phyloP scores from a whole-genome alignment of 2,113 vertebrate genomes.

The Microcebus murinus region DNA sequence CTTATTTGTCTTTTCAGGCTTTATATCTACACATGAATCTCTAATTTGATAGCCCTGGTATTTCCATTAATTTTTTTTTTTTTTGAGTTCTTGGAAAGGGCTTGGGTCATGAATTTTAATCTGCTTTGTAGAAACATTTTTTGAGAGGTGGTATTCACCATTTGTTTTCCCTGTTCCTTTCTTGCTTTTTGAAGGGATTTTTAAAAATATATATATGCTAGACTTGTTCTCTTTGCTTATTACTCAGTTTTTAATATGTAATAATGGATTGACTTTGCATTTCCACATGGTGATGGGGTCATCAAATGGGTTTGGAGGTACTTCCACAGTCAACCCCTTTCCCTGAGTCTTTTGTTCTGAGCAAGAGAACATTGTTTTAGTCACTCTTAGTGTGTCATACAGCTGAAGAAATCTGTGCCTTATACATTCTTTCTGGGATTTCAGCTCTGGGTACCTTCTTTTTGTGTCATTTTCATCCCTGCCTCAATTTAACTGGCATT shows the following conservation, averaged over 20 bases:
- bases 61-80: constrained; percentile 48
- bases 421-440: neutral
- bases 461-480: neutral
- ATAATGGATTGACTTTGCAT: neutral
- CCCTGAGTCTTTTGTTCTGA: neutral
- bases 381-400: neutral
- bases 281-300: neutral
- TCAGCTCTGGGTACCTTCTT: neutral
- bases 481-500: neutral
- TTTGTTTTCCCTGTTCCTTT: neutral
- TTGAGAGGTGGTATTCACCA: neutral
- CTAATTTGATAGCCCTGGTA: neutral
- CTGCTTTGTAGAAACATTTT: neutral
- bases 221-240: neutral
- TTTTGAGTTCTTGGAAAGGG: neutral
- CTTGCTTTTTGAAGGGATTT: constrained; percentile 2
- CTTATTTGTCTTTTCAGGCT: neutral
- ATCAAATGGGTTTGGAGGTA: neutral
- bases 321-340: neutral
- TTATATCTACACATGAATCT: neutral
- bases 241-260: neutral
- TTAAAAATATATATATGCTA: neutral
- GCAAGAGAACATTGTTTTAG: neutral
- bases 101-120: constrained; percentile 13
- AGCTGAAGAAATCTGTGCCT: neutral